Conservation (phyloP, 2,888 invertebrate species). For the Lycophotia porphyrea region DNA sequence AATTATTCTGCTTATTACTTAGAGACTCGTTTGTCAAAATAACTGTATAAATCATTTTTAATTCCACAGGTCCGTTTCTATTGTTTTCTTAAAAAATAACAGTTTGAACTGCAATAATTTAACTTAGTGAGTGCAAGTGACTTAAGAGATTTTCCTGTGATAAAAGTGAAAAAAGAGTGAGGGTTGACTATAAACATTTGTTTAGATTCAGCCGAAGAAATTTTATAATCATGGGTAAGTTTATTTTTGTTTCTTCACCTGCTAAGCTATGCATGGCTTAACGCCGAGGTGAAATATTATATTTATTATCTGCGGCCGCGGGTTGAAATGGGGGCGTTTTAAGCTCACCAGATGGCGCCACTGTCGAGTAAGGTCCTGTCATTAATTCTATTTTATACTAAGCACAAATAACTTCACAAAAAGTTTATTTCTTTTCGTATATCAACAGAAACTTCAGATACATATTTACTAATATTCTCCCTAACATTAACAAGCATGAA, state of each 20-base stretch:
- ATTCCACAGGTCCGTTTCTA: conserved; percentile 12
- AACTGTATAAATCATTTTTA: neutral
- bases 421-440: too few species aligned
- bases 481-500: too few species aligned
- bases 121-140: conserved; percentile 34
- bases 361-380: too few species aligned
- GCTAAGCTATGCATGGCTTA: neutral
- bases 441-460: too few species aligned
- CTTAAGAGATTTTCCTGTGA: conserved; percentile 57
- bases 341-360: too few species aligned
- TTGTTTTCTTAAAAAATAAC: conserved; percentile 14
- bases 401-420: too few species aligned
- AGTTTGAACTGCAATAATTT: conserved; percentile 13
- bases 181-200: conserved; percentile 48
- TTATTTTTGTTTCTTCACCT: neutral
- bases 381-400: too few species aligned
- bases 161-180: conserved; percentile 50
- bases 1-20: neutral
- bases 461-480: too few species aligned
- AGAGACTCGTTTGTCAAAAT: neutral
- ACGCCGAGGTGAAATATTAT: neutral
- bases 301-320: neutral
- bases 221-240: conserved; percentile 69
- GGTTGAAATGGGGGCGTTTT: too few species aligned
- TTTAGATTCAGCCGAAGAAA: conserved; percentile 39